Percentiles rank a stretch among this genome's conserved stretches.
Conservation (phyloP, 2,888 invertebrate genomes). For the Pherbina coryleti region DNA sequence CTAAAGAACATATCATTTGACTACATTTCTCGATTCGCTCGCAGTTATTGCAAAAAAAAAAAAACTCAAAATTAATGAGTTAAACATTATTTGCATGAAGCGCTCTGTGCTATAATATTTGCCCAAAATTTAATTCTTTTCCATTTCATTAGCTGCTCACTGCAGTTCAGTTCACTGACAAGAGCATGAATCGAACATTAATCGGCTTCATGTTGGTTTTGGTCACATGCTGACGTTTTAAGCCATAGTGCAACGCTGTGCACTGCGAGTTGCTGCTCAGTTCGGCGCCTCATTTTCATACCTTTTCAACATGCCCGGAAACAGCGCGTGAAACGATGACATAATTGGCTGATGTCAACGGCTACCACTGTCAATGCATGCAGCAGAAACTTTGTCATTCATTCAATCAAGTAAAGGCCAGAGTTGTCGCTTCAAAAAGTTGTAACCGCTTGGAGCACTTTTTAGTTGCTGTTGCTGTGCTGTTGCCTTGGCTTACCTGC, state of each 20-base stretch:
- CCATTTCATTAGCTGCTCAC: not conserved
- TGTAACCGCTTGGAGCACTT: not conserved
- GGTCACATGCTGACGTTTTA: not conserved
- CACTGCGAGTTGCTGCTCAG: not conserved
- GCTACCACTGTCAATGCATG: slow-evolving; percentile 40
- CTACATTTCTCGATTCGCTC: no score
- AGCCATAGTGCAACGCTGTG: not conserved
- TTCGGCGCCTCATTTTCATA: not conserved
- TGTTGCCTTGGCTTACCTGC: not conserved
- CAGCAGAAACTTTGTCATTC: slow-evolving; percentile 33
- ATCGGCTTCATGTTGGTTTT: slow-evolving; percentile 16
- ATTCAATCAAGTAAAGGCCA: slow-evolving; percentile 30
- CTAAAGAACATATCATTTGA: no score
- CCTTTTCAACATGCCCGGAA: not conserved
- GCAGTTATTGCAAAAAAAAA: no score
- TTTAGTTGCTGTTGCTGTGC: not conserved
- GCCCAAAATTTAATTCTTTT: not conserved
- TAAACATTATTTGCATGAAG: not conserved
- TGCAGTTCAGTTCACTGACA: slow-evolving; percentile 1
- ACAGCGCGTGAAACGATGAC: slow-evolving; percentile 38
- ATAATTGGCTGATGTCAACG: slow-evolving; percentile 49
- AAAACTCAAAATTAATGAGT: no score
- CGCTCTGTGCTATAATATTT: not conserved
- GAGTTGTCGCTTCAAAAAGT: not conserved
- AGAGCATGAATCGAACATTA: not conserved